Evolutionary conservation across 2,797 vertebrate species (phyloP).

Genomic region (Lithobates sylvaticus): DNA sequence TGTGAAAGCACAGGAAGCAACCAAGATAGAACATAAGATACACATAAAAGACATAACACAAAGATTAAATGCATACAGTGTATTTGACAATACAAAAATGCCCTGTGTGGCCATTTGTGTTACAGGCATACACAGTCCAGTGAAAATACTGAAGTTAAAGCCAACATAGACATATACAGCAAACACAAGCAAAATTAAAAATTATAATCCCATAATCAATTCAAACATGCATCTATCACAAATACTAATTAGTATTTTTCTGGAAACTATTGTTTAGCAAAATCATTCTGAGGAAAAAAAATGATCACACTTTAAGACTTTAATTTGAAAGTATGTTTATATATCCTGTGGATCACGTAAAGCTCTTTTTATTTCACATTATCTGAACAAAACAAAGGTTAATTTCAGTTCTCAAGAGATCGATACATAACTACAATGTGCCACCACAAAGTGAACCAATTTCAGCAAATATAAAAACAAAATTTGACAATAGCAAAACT

Average conservation of each 20-base stretch:
- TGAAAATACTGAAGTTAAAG: background rate
- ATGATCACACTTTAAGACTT: background rate
- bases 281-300: background rate
- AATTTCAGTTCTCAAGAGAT: too few species aligned
- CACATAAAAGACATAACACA: conserved; percentile 59
- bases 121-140: background rate
- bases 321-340: background rate
- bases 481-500: too few species aligned
- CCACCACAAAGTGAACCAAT: background rate
- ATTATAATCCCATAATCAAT: background rate
- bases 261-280: background rate
- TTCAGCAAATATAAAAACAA: too few species aligned
- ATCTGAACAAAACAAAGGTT: too few species aligned
- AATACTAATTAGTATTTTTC: background rate
- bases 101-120: background rate
- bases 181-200: conserved; percentile 3
- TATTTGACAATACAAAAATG: background rate
- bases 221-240: background rate
- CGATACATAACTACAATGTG: background rate
- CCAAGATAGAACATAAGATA: conserved; percentile 69
- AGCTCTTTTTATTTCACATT: too few species aligned
- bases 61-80: conserved; percentile 54
- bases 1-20: conserved; percentile 75
- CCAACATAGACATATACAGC: conserved; percentile 11
- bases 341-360: background rate